Conservation (phyloP, 2,888 invertebrate genomes). For the Cyclophora albipunctata region DNA sequence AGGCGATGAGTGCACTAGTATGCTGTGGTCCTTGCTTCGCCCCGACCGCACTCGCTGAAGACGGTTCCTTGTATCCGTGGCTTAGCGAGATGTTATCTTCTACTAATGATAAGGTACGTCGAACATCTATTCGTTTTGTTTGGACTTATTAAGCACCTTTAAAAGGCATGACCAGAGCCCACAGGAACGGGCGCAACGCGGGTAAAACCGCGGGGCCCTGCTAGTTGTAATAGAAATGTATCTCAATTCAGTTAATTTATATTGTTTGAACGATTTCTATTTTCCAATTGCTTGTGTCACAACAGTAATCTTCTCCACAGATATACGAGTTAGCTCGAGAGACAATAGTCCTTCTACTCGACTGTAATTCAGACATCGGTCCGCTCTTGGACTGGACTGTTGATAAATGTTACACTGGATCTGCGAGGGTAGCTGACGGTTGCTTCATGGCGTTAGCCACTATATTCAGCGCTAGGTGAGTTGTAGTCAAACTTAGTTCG, state of each 20-base stretch:
- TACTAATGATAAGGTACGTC: slow-evolving; percentile 84
- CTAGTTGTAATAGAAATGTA: not conserved
- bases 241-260: not conserved
- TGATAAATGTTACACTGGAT: slow-evolving; percentile 96
- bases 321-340: slow-evolving; percentile 93
- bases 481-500: slow-evolving; percentile 1
- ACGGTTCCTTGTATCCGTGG: slow-evolving; percentile 96
- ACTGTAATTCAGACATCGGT: slow-evolving; percentile 95
- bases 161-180: too few relatives aligned
- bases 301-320: slow-evolving; percentile 56
- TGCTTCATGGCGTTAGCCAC: slow-evolving; percentile 97
- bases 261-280: too few relatives aligned
- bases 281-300: too few relatives aligned
- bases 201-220: too few relatives aligned
- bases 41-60: slow-evolving; percentile 87
- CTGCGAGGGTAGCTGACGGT: slow-evolving; percentile 93
- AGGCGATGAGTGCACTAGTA: slow-evolving; percentile 96
- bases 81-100: slow-evolving; percentile 92
- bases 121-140: not conserved
- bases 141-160: not conserved
- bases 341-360: slow-evolving; percentile 93
- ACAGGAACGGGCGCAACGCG: not conserved
- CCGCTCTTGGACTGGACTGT: slow-evolving; percentile 97
- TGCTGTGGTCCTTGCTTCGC: slow-evolving; percentile 98
- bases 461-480: slow-evolving; percentile 94